Evolutionary conservation across 2,888 invertebrate species (phyloP), one percentile per base, ranked within the genome.

Genomic region (Spodoptera exigua): DNA sequence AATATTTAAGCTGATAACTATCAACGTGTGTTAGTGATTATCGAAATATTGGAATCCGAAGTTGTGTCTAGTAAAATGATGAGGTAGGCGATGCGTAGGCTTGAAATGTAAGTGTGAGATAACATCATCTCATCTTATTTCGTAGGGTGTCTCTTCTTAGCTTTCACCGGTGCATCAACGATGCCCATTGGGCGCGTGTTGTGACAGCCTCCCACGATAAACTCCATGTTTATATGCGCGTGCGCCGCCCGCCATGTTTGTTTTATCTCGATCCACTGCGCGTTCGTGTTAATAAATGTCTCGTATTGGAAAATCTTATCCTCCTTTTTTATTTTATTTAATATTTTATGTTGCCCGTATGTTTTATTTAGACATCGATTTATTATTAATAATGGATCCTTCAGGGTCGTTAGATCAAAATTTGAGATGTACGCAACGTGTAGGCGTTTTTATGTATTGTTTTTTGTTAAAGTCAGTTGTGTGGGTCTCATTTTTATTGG

Each of bases 171-270:
- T 83, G 87, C 88, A 85, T 91, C 91, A 89, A 83, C 79, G 78
- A 73, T 85, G 88, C 79, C 85, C 88, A 85, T 83, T 85, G 89
- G 87, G 84, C 87, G 89, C 84, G 82, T 93, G 92, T 94, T 94
- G 91, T 93, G 93, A 93, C 94, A 93, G 93, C 93, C 88, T 93
- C 93, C 92, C 92, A 94, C 92, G 92, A 91, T 93, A 92, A 91
- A 90, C 86, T 89, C 80, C 81, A 87, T 91, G 90, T 92, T 90
- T 91, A 92, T 87, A 84, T 89, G 90, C 89, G 89, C 90, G 89
- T 87, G 89, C 91, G 91, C 89, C 84, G 91, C 85, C 89, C 89
- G 93, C 91, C 92, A 93, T 94, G 93, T 93, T 94, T 93, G 92
- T 93, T 94, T 93, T 93, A 93, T 93, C 93, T 90, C 89, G 90